Evolutionary conservation across 2,113 vertebrate species (phyloP).

Genomic region (Tenrec ecaudatus): DNA sequence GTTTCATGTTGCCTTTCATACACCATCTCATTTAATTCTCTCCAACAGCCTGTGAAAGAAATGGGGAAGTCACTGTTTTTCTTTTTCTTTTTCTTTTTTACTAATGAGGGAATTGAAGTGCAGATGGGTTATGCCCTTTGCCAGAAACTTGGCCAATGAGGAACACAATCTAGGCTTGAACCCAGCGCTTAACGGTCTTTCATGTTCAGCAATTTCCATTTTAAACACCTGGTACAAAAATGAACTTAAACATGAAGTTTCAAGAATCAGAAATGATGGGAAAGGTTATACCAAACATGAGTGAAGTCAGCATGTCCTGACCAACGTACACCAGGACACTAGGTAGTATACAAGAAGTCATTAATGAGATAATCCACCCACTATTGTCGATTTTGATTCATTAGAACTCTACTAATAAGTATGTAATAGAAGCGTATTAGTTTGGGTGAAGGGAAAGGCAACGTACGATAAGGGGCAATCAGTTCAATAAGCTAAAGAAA

Average conservation of each 20-base stretch:
- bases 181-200: background rate
- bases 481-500: no score
- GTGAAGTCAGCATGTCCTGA: background rate
- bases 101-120: slow-evolving; percentile 36
- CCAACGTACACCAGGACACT: background rate
- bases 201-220: slow-evolving; percentile 40
- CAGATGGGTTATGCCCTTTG: background rate
- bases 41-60: background rate
- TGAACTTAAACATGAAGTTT: slow-evolving; percentile 54
- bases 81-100: slow-evolving; percentile 44
- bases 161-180: background rate
- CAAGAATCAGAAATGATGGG: slow-evolving; percentile 38
- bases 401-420: no score
- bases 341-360: background rate
- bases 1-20: slow-evolving; percentile 39
- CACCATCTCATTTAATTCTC: slow-evolving; percentile 30
- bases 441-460: no score
- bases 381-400: no score
- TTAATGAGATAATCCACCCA: no score
- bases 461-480: no score
- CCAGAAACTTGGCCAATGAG: slow-evolving; percentile 33
- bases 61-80: background rate
- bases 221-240: slow-evolving; percentile 46
- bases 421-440: no score
- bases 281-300: background rate